Conservation (phyloP, 1,140 invertebrate species). For the Portunus trituberculatus region DNA sequence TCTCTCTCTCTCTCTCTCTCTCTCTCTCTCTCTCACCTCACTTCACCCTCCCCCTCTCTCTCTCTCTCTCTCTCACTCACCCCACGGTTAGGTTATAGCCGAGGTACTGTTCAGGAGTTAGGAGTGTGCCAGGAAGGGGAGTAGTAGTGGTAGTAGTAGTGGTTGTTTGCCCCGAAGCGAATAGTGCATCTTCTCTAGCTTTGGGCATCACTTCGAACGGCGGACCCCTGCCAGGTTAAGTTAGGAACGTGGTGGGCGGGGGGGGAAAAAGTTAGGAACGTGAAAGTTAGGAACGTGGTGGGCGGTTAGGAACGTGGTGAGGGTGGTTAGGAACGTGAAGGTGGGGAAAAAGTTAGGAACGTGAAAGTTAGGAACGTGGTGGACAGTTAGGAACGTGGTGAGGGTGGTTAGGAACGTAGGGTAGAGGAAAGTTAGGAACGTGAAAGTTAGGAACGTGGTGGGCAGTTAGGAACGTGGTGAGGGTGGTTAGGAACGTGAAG, state of each 20-base stretch:
- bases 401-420: neutral
- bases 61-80: neutral
- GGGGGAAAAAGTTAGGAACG: neutral
- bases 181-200: neutral
- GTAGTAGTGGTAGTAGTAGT: neutral
- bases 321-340: neutral
- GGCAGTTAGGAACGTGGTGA: neutral
- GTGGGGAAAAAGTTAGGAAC: neutral
- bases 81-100: conserved; percentile 47
- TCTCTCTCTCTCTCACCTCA: neutral
- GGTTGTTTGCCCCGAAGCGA: neutral
- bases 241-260: too few relatives aligned
- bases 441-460: neutral
- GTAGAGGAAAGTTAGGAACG: neutral
- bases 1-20: too few relatives aligned
- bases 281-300: neutral
- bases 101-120: conserved; percentile 39
- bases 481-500: neutral
- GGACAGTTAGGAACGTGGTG: neutral
- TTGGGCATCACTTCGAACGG: neutral
- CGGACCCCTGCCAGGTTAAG: neutral
- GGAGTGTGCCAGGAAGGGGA: neutral
- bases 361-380: neutral
- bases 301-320: neutral
- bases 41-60: too few relatives aligned